phyloP scores from a whole-genome alignment of 2,888 invertebrate genomes.

The Carabus problematicus region DNA sequence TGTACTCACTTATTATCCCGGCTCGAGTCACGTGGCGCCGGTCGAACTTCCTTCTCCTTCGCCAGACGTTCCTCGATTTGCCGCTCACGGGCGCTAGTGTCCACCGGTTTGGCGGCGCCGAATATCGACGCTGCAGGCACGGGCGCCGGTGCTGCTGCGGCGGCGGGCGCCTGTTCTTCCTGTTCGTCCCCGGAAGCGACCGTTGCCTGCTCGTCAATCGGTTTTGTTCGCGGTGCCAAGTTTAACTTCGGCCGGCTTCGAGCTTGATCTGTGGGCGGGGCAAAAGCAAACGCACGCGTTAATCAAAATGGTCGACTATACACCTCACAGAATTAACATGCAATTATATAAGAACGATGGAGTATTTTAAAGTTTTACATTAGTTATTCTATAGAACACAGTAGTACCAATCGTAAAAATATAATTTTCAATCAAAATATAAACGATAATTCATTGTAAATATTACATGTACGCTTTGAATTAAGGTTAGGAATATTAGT shows the following conservation, averaged over 20 bases:
- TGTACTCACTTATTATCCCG: conserved; percentile 47
- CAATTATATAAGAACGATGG: too few relatives aligned
- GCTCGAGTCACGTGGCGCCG: conserved; percentile 50
- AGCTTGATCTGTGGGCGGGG: conserved; percentile 60
- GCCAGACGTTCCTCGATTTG: conserved; percentile 90
- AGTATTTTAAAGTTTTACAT: too few relatives aligned
- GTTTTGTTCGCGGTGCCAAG: conserved; percentile 81
- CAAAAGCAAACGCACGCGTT: background rate
- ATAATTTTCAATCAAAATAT: too few relatives aligned
- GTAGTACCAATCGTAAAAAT: too few relatives aligned
- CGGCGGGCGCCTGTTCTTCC: conserved; percentile 50
- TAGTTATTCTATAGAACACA: too few relatives aligned
- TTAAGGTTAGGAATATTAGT: too few relatives aligned
- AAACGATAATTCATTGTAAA: too few relatives aligned
- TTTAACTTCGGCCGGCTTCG: conserved; percentile 80
- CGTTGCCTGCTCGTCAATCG: conserved; percentile 63
- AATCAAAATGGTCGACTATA: background rate
- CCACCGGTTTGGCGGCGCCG: conserved; percentile 94
- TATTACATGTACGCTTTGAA: too few relatives aligned
- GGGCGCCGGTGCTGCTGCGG: conserved; percentile 53
- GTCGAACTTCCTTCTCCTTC: conserved; percentile 61
- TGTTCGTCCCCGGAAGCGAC: conserved; percentile 52
- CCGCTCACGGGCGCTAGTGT: conserved; percentile 87
- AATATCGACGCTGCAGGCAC: conserved; percentile 80
- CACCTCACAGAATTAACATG: too few relatives aligned